A percentile compares a stretch with the other conserved stretches of the same genome.
phyloP scores from a whole-genome alignment of 2,888 invertebrate genomes.

The Drosophila mimica region DNA sequence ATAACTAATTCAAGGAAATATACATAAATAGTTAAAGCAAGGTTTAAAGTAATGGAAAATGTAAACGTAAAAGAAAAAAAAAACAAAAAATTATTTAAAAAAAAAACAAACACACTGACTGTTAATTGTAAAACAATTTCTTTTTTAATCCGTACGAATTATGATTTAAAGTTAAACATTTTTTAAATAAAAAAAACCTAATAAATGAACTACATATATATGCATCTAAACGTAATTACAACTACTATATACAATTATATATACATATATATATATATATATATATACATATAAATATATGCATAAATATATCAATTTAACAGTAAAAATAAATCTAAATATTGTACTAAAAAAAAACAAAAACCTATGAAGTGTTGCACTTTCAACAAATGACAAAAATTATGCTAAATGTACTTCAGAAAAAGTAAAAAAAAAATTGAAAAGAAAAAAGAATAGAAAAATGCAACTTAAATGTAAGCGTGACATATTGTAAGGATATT shows the following conservation, averaged over 20 bases:
- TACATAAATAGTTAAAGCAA: slow-evolving; percentile 66
- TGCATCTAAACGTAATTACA: slow-evolving; percentile 79
- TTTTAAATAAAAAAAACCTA: slow-evolving; percentile 66
- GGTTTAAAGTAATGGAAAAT: slow-evolving; percentile 73
- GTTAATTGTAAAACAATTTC: slow-evolving; percentile 85
- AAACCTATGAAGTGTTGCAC: slow-evolving; percentile 61
- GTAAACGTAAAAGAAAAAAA: slow-evolving; percentile 61
- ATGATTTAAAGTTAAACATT: slow-evolving; percentile 73
- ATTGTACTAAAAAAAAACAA: slow-evolving; percentile 70
- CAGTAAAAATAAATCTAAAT: slow-evolving; percentile 78
- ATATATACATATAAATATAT: slow-evolving; percentile 65
- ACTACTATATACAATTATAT: slow-evolving; percentile 73
- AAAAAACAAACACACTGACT: slow-evolving; percentile 84
- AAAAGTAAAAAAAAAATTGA: slow-evolving; percentile 29
- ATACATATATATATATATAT: slow-evolving; percentile 63
- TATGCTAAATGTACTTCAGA: slow-evolving; percentile 28
- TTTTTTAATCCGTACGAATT: slow-evolving; percentile 66
- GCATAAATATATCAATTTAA: slow-evolving; percentile 78
- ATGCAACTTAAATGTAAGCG: slow-evolving; percentile 37
- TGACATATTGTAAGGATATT: slow-evolving; percentile 43
- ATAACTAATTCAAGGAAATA: slow-evolving; percentile 70
- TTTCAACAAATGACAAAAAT: slow-evolving; percentile 47
- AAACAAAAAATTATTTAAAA: slow-evolving; percentile 65
- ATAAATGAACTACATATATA: slow-evolving; percentile 74
- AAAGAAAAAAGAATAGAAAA: slow-evolving; percentile 13